These are phyloP conservation scores for Bostrychus sinensis DNA, from an alignment of 2,113 vertebrate genomes.

Conservation along the genomic window DNA sequence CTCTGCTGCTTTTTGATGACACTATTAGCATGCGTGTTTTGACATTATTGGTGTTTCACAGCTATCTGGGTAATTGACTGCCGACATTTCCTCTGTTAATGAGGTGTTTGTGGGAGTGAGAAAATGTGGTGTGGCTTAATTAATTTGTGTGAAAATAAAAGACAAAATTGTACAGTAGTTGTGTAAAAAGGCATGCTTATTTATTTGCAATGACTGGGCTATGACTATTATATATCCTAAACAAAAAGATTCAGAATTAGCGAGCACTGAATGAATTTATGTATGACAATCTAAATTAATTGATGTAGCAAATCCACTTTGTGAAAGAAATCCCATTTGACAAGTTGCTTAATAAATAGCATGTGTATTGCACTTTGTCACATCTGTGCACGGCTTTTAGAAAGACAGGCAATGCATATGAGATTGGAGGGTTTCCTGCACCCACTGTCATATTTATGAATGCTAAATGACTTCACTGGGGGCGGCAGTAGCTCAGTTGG, in stretches of 20 bases:
- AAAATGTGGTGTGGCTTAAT: not conserved
- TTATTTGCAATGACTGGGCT: not conserved
- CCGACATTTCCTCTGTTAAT: constrained; percentile 2
- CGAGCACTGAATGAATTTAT: too few species aligned
- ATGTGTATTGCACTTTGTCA: too few species aligned
- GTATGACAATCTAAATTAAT: not conserved
- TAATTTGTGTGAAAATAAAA: constrained; percentile 1
- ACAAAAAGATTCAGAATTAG: too few species aligned
- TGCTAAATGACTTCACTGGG: too few species aligned
- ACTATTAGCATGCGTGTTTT: constrained; percentile 16
- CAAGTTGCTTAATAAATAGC: not conserved
- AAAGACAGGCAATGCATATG: too few species aligned
- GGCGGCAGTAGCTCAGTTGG: too few species aligned
- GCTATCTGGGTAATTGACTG: constrained; percentile 2
- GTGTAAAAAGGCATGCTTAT: not conserved
- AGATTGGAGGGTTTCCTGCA: too few species aligned
- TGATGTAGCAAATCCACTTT: not conserved
- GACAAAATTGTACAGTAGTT: not conserved
- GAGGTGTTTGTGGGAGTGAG: not conserved
- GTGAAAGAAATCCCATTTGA: not conserved
- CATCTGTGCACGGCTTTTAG: too few species aligned
- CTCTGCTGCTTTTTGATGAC: constrained; percentile 4
- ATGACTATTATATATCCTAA: not conserved
- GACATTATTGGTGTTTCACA: not conserved
- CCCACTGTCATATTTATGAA: too few species aligned